Percentiles rank a stretch among this genome's conserved stretches.
Conservation (phyloP, 2,797 vertebrate genomes). For the Spinibarbus caldwelli region DNA sequence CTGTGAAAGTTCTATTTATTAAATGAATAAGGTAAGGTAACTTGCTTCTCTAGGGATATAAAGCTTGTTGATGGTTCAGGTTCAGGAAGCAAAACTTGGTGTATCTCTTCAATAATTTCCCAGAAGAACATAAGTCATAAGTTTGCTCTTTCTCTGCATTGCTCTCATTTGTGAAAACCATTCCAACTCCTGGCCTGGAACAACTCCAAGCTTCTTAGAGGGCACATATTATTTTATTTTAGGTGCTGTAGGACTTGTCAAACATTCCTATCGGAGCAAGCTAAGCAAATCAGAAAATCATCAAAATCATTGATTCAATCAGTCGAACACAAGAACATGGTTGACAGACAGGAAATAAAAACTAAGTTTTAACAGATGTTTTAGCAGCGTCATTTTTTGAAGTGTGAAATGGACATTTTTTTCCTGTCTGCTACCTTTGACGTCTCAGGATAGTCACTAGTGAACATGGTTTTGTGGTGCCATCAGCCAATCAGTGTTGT, state of each 20-base stretch:
- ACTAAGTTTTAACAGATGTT: background rate
- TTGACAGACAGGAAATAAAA: background rate
- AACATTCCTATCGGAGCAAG: background rate
- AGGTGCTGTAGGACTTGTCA: background rate
- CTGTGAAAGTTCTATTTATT: background rate
- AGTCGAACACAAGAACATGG: background rate
- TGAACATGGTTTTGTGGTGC: background rate
- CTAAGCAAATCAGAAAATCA: background rate
- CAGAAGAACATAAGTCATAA: background rate
- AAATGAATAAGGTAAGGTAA: background rate
- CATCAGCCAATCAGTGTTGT: background rate
- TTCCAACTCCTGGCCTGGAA: background rate
- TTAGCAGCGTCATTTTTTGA: background rate
- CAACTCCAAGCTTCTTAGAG: background rate
- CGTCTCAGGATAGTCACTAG: background rate
- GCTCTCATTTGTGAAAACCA: background rate
- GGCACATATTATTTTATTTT: background rate
- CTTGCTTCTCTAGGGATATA: slow-evolving; percentile 1
- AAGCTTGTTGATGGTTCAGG: background rate
- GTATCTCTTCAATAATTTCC: slow-evolving; percentile 8
- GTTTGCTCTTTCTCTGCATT: background rate
- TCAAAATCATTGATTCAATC: background rate
- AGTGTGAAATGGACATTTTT: background rate
- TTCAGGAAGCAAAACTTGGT: background rate
- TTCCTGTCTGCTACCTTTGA: background rate